Conservation (phyloP, 2,113 vertebrate species). For the Antidorcas marsupialis region DNA sequence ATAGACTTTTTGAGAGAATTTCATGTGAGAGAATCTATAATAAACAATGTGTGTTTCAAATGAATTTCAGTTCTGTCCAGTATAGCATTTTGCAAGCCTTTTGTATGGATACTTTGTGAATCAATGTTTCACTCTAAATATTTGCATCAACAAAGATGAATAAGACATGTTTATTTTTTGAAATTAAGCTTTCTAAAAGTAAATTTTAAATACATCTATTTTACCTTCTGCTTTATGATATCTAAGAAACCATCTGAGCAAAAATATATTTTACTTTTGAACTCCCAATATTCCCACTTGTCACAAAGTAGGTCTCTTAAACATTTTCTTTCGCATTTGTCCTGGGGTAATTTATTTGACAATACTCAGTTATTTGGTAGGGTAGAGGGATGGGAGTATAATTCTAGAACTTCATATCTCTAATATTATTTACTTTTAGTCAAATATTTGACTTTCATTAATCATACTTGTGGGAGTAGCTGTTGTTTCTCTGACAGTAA, state of each 20-base stretch:
- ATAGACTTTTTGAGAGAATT: background rate
- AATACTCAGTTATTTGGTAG: background rate
- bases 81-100: background rate
- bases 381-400: background rate
- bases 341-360: background rate
- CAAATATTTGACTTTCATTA: background rate
- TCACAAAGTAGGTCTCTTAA: background rate
- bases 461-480: background rate
- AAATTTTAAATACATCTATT: background rate
- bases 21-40: background rate
- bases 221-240: background rate
- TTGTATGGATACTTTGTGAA: background rate
- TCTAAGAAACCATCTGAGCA: background rate
- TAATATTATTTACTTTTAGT: conserved; percentile 25
- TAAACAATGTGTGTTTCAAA: background rate
- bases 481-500: background rate
- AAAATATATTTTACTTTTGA: background rate
- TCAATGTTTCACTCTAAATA: background rate
- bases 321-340: background rate
- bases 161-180: background rate
- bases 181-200: background rate
- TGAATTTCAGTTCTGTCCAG: background rate
- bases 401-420: background rate
- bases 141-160: background rate
- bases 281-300: background rate